Conservation (phyloP, 2,888 invertebrate species). For the Tiliacea citrago region DNA sequence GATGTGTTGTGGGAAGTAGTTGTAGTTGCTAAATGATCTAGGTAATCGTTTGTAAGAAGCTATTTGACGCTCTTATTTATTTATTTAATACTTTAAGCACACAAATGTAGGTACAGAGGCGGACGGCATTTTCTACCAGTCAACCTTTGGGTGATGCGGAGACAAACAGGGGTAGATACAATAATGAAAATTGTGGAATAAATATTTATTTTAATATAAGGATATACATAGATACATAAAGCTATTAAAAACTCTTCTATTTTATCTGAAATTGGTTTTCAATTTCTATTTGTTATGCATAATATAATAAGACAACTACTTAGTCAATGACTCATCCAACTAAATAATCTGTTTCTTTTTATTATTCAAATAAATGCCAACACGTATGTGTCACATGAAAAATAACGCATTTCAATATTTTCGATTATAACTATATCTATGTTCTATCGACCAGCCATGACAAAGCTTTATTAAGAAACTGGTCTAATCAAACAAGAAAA, state of each 20-base stretch:
- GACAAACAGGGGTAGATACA: too few relatives aligned
- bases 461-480: conserved; percentile 5
- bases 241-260: too few relatives aligned
- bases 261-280: too few relatives aligned
- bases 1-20: conserved; percentile 28
- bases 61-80: too few relatives aligned
- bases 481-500: neutral
- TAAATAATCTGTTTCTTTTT: conserved; percentile 26
- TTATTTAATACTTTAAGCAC: too few relatives aligned
- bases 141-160: too few relatives aligned
- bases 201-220: too few relatives aligned
- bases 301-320: neutral
- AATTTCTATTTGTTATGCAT: neutral
- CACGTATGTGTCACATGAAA: conserved; percentile 31
- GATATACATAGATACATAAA: too few relatives aligned
- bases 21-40: conserved; percentile 11
- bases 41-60: neutral
- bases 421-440: conserved; percentile 15
- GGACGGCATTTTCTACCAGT: too few relatives aligned
- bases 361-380: conserved; percentile 34
- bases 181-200: too few relatives aligned
- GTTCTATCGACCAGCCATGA: conserved; percentile 6
- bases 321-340: conserved; percentile 7
- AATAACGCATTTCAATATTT: conserved; percentile 31
- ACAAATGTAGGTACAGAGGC: too few relatives aligned